These are phyloP conservation scores for Drosophila tani DNA, from an alignment of 1,140 invertebrate genomes.

Conservation along the genomic window DNA sequence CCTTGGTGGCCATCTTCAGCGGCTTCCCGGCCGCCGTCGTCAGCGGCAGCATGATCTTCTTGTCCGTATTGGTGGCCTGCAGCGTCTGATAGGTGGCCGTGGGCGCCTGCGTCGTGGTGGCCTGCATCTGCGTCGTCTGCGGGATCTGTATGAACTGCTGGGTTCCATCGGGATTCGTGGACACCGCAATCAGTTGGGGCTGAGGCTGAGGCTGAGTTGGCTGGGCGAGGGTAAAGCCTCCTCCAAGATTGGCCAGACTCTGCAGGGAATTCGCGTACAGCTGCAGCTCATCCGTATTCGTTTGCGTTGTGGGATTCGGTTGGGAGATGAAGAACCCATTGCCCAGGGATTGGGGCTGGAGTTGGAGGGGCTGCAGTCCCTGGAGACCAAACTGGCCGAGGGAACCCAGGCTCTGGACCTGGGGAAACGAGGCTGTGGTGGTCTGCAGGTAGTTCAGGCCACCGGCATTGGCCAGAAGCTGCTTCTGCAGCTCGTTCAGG, in stretches of 20 bases:
- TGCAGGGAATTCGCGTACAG: conserved; percentile 74
- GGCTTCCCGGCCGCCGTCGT: conserved; percentile 52
- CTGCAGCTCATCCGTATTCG: conserved; percentile 66
- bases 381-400: conserved; percentile 76
- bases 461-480: conserved; percentile 53
- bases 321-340: conserved; percentile 79
- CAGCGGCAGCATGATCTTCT: conserved; percentile 75
- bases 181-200: conserved; percentile 73
- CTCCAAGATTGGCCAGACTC: conserved; percentile 73
- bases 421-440: conserved; percentile 56
- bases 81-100: conserved; percentile 71
- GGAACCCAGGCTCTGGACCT: conserved; percentile 71
- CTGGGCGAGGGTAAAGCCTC: conserved; percentile 67
- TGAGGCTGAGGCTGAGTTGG: conserved; percentile 47
- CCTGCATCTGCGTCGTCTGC: conserved; percentile 41
- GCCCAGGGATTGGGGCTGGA: conserved; percentile 73
- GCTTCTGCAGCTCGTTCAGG: conserved; percentile 67
- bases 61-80: conserved; percentile 77
- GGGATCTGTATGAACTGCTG: conserved; percentile 81
- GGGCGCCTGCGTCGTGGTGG: conserved; percentile 19
- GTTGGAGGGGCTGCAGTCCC: conserved; percentile 66
- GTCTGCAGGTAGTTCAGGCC: conserved; percentile 72
- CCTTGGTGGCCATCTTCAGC: conserved; percentile 74
- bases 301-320: conserved; percentile 37
- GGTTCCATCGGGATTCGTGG: conserved; percentile 77